Percentiles rank a stretch among this genome's conserved stretches.
Evolutionary conservation across 2,888 invertebrate species (phyloP).

Genomic region (Leptinotarsa tumamoca): DNA sequence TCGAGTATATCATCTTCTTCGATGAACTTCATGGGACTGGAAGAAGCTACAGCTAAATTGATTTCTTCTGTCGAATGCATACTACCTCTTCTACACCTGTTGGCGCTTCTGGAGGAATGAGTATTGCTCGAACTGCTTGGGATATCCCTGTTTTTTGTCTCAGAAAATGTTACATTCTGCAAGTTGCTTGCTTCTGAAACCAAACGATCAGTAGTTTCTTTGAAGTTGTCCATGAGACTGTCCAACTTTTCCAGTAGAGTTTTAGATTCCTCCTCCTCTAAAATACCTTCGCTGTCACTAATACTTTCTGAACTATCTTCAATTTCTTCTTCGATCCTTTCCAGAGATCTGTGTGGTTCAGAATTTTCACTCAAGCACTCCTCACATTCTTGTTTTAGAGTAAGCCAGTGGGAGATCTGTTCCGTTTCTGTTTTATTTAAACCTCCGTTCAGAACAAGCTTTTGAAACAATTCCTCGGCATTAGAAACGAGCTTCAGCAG

Average conservation of each 20-base stretch:
- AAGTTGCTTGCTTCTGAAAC: conserved; percentile 66
- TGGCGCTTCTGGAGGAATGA: conserved; percentile 59
- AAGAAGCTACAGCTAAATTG: conserved; percentile 54
- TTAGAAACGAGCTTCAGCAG: conserved; percentile 86
- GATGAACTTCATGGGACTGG: conserved; percentile 51
- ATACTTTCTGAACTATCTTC: conserved; percentile 54
- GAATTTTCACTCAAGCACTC: conserved; percentile 77
- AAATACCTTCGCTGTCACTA: conserved; percentile 60
- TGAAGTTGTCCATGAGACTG: conserved; percentile 78
- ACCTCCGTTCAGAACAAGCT: conserved; percentile 77
- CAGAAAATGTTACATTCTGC: conserved; percentile 44
- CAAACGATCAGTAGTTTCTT: conserved; percentile 77
- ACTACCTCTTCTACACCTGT: conserved; percentile 62
- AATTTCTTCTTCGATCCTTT: conserved; percentile 70
- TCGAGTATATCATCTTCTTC: conserved; percentile 48
- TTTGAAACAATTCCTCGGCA: conserved; percentile 86
- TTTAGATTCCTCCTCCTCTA: conserved; percentile 74
- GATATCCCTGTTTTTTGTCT: conserved; percentile 55
- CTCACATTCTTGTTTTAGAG: conserved; percentile 88
- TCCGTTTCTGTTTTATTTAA: conserved; percentile 79
- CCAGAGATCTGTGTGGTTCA: conserved; percentile 69
- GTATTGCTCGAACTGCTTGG: conserved; percentile 57
- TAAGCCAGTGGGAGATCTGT: conserved; percentile 86
- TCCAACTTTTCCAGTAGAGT: conserved; percentile 79
- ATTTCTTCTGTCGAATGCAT: conserved; percentile 62